Evolutionary conservation across 2,797 vertebrate species (phyloP), one percentile per base, ranked within the genome.

Genomic region (Esox lucius): DNA sequence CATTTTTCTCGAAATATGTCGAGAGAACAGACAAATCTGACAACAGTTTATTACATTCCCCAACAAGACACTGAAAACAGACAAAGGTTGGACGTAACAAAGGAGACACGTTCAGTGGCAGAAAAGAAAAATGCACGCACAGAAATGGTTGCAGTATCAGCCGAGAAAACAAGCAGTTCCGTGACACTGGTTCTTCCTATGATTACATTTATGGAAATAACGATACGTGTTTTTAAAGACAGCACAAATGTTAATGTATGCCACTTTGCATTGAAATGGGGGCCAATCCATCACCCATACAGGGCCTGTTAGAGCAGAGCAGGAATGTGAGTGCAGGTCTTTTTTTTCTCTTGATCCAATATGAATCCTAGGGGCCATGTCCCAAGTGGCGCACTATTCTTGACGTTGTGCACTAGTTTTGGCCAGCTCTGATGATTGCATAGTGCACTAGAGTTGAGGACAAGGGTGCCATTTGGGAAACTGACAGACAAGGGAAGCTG

Each of bases 141-240:
- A 84, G 80, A 83, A 77, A 51, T 78, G 84, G 83, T 82, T 81
- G 81, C 80, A 76, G 31, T 61, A 81, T 83, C 81, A 82, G 66
- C 72, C 69, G 24, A 68, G 31, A 73, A 61, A 53, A 22, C 56
- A n/a, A 28, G 64, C 7, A 49, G 31, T 11, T 83, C 72, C 74
- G 68, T 51, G n/a, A 9, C 5, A 56, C 53, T 56, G 5, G 15
- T 74, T 72, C 68, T 68, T 65, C 68, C 71, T 70, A 70, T 80
- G 83, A 89, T 88, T 89, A 76, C 76, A 80, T 89, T 87, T 83
- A 89, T 90, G 84, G 84, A 86, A 89, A 88, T 88, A 73, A 49
- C 8, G 0, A 76, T 75, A 68, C 71, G 65, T 79, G 76, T 84
- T 88, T 85, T 82, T 77, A 79, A 82, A 84, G 86, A 87, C 62